Conservation (phyloP, 2,888 invertebrate species). For the Archips crataeganus region DNA sequence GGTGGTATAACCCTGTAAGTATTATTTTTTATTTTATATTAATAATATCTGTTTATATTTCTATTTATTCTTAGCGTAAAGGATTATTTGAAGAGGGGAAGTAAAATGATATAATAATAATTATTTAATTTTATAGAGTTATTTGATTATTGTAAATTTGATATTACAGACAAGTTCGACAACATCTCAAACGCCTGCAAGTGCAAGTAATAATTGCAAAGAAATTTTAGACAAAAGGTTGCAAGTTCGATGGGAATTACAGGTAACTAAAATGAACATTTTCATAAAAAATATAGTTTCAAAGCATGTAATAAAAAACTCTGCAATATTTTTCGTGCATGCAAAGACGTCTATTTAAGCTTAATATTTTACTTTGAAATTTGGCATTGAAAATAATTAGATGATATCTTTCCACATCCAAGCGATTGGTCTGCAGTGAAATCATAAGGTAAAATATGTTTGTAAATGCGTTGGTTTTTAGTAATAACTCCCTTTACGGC, state of each 20-base stretch:
- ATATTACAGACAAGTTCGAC: constrained; percentile 91
- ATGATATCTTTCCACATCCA: constrained; percentile 59
- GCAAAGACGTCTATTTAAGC: constrained; percentile 31
- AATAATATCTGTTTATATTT: neutral
- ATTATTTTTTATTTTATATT: constrained; percentile 50
- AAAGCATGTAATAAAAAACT: constrained; percentile 20
- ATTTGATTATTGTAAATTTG: constrained; percentile 16
- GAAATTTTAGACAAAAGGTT: constrained; percentile 93
- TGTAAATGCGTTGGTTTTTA: constrained; percentile 35
- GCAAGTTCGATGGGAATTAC: constrained; percentile 95
- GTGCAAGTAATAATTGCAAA: constrained; percentile 90
- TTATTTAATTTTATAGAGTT: neutral
- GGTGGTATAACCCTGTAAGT: constrained; percentile 98
- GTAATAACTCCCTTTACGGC: constrained; percentile 12
- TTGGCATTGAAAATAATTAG: constrained; percentile 42
- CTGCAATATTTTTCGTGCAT: constrained; percentile 41
- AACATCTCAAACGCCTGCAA: constrained; percentile 86
- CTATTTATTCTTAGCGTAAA: constrained; percentile 2
- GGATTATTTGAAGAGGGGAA: neutral
- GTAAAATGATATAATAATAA: neutral
- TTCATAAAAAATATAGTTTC: constrained; percentile 27
- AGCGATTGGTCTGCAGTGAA: constrained; percentile 64
- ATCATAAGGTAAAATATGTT: constrained; percentile 67
- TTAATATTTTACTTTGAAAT: constrained; percentile 25
- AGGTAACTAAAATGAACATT: constrained; percentile 71